phyloP scores from a whole-genome alignment of 1,140 invertebrate genomes.

The Drosophila navojoa region DNA sequence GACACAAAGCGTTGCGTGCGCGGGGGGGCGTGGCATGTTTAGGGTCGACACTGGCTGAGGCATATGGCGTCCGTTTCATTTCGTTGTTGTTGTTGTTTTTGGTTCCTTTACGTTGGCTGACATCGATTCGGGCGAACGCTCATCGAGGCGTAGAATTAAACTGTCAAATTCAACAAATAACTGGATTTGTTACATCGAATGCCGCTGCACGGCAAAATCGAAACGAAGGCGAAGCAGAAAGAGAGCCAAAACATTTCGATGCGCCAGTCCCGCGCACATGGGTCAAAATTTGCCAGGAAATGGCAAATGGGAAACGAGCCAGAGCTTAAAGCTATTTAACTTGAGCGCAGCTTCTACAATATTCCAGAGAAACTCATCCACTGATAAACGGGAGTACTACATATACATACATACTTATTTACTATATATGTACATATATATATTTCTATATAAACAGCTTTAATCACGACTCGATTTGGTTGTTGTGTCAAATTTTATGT shows the following conservation, averaged over 20 bases:
- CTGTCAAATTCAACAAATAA: slow-evolving; percentile 83
- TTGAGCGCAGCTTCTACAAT: no score
- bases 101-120: not conserved
- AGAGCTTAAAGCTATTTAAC: slow-evolving; percentile 23
- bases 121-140: slow-evolving; percentile 52
- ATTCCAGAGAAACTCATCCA: slow-evolving; percentile 3
- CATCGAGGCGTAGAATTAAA: slow-evolving; percentile 82
- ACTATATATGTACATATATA: not conserved
- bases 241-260: slow-evolving; percentile 5
- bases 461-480: slow-evolving; percentile 27
- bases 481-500: slow-evolving; percentile 20
- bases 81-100: slow-evolving; percentile 15
- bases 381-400: slow-evolving; percentile 15
- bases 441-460: slow-evolving; percentile 17
- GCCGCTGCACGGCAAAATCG: slow-evolving; percentile 13
- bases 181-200: slow-evolving; percentile 66
- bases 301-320: slow-evolving; percentile 5
- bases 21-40: not conserved
- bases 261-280: slow-evolving; percentile 3
- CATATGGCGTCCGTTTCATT: slow-evolving; percentile 20
- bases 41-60: not conserved
- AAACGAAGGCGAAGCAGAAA: not conserved
- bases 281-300: slow-evolving; percentile 23
- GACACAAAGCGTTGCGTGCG: slow-evolving; percentile 56
- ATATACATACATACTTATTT: not conserved